Percentiles rank a stretch among this genome's conserved stretches.
phyloP scores from a whole-genome alignment of 2,888 invertebrate genomes.

The Epinotia bilunana region DNA sequence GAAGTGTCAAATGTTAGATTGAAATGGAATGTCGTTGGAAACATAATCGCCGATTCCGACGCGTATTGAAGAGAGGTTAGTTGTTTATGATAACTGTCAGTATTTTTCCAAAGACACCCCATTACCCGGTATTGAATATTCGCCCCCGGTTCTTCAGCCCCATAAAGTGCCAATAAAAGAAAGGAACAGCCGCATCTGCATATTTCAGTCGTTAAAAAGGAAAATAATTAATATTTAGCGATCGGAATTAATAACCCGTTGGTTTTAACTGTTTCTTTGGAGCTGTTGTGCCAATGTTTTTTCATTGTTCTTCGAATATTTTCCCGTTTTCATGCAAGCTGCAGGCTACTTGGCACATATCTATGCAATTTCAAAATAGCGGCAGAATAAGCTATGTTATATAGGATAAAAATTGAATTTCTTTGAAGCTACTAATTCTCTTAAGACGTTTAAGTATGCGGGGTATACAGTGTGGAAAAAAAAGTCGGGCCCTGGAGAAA shows the following conservation, averaged over 20 bases:
- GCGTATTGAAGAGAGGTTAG: background rate
- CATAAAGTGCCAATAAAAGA: constrained; percentile 46
- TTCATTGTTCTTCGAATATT: constrained; percentile 1
- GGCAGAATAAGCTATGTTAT: too few species aligned
- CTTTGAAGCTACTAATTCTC: too few species aligned
- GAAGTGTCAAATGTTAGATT: background rate
- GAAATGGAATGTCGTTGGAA: background rate
- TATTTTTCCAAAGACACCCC: constrained; percentile 39
- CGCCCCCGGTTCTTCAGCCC: constrained; percentile 36
- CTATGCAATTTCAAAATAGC: background rate
- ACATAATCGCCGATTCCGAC: background rate
- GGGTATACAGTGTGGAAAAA: too few species aligned
- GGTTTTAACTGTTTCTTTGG: constrained; percentile 41
- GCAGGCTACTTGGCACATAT: background rate
- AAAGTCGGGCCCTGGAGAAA: too few species aligned
- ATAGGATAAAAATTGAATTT: too few species aligned
- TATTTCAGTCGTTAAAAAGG: constrained; percentile 43
- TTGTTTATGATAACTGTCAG: constrained; percentile 13
- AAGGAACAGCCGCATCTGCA: constrained; percentile 42
- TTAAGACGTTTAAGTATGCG: too few species aligned
- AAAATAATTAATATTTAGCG: constrained; percentile 45
- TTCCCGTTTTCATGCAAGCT: background rate
- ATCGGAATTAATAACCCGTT: constrained; percentile 50
- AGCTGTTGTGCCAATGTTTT: constrained; percentile 37
- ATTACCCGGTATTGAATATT: constrained; percentile 42